A percentile compares a stretch with the other conserved stretches of the same genome.
Conservation (phyloP, 2,888 invertebrate species). For the Serrognathus titanus region DNA sequence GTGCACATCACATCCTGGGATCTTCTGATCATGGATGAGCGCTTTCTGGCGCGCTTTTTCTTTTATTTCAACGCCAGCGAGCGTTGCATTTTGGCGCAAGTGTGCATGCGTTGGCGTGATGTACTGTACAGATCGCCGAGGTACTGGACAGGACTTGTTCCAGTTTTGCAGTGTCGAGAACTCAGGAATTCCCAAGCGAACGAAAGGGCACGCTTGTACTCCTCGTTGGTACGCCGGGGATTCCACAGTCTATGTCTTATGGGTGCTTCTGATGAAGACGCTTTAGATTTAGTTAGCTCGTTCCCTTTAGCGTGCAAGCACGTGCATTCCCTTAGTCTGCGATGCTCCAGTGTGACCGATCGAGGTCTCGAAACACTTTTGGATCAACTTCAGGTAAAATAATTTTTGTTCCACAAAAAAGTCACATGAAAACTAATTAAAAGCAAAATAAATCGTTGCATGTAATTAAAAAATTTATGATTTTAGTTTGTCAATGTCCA, state of each 20-base stretch:
- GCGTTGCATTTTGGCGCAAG: constrained; percentile 65
- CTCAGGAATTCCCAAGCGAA: constrained; percentile 60
- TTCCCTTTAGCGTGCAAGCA: constrained; percentile 81
- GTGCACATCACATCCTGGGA: constrained; percentile 65
- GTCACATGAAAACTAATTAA: neutral
- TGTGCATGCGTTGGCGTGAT: constrained; percentile 86
- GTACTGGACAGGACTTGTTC: constrained; percentile 83
- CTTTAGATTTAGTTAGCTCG: constrained; percentile 80
- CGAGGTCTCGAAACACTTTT: constrained; percentile 82
- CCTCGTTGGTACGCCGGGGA: constrained; percentile 77
- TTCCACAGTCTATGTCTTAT: constrained; percentile 81
- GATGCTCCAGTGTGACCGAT: constrained; percentile 89
- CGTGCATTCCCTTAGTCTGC: constrained; percentile 78
- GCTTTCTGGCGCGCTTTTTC: constrained; percentile 82
- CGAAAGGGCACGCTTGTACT: constrained; percentile 66
- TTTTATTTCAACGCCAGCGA: constrained; percentile 69
- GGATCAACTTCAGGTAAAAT: constrained; percentile 77
- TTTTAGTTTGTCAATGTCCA: no score
- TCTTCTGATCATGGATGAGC: constrained; percentile 78
- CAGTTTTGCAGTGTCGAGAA: constrained; percentile 83
- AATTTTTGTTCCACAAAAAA: neutral
- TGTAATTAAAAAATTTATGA: no score
- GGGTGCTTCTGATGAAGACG: constrained; percentile 86
- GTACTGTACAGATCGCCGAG: constrained; percentile 82
- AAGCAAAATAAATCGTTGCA: no score